Base-by-base conservation (phyloP, 2,797 vertebrate genomes). In the Pelodytes ibericus region DNA sequence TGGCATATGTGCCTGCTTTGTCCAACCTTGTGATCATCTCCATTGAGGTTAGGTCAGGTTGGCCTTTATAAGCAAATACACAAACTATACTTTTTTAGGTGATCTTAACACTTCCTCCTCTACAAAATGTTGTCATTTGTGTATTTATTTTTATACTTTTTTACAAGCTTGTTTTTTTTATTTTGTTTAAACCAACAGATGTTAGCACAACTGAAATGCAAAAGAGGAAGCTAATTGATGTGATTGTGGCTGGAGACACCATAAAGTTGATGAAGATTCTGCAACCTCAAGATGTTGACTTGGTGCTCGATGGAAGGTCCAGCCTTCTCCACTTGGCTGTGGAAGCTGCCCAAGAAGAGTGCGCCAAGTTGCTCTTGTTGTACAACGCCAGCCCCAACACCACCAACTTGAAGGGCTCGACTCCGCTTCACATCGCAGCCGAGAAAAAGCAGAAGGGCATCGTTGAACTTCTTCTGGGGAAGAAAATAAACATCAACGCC, bases 181-280 rank as follows among this genome's bases (percentile, higher is more conserved):
- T 15, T 44, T 16, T 3, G 3, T 44, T 44, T 44, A 44, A 13
- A 7, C 41, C 2, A 25, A 61, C 75, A 99, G 98, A 99, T 81
- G 94, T 95, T 1, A 90, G 93, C 24, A 87, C 89, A 24, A 89
- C 86, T 0, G 97, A 99, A 64, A 80, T 96, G 71, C 96, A 97
- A 86, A 97, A 92, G 85, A 91, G 91, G 81, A 99, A 98, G 82
- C 88, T 99, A 3, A 94, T 93, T 0, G 98, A 99, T 0, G 97
- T 96, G 63, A 94, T 99, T 73, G 76, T 93, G 62, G 95, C 84
- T 0, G 96, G 95, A 84, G 98, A 99, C 84, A 96, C 92, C 0
- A 90, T 92, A 80, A 96, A 95, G 86, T 87, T 99, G 75, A 97
- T 99, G 96, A 99, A 99, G 92, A 95, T 99, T 83, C 93, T 99